Base-by-base conservation (phyloP, 2,888 invertebrate genomes). In the Aleiodes leptofemur region DNA sequence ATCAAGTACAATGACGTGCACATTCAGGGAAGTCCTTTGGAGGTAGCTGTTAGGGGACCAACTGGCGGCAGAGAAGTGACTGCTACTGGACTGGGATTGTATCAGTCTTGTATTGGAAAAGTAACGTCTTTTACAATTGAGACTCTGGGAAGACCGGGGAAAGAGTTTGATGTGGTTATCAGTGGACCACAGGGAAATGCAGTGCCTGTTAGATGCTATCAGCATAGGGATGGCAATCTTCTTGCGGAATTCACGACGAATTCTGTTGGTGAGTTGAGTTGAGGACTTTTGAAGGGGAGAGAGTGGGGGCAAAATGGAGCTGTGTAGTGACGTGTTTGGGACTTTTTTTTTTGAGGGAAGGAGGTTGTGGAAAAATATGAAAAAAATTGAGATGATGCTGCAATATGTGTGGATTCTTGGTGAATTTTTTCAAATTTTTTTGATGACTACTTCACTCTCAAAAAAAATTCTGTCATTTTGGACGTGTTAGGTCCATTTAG, bases 171-270 rank as follows among this genome's bases (percentile, higher is more conserved):
- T 88, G 97, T 97, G 0, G 95, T 97, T 0, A 95, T 96, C 1
- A 95, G 96, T 0, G 96, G 96, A 0, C 95, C 95, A 0, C 94
- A 94, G 7, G 93, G 95, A 0, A 92, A 94, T 79, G 96, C 96
- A 0, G 91, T 98, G 56, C 96, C 97, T 0, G 97, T 98, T 23
- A 83, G 97, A 75, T 98, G 99, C 87, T 98, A 98, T 89, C 97
- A 97, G 87, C 98, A 98, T 77, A 96, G 98, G 86, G 97, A 98
- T 77, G 98, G 98, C 1, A 95, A 97, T 85, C 91, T 98, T 73
- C 94, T 97, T 87, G 98, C 98, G 0, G 99, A 99, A 90, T 99
- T 96, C 90, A 95, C 95, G 14, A 94, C 96, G 43, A 94, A 94
- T 76, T 94, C 94, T 85, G 93, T 95, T 31, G 91, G 95, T 94